These are phyloP conservation scores for Zaprionus vittiger DNA, from an alignment of 1,140 invertebrate species.

Conservation along the genomic window DNA sequence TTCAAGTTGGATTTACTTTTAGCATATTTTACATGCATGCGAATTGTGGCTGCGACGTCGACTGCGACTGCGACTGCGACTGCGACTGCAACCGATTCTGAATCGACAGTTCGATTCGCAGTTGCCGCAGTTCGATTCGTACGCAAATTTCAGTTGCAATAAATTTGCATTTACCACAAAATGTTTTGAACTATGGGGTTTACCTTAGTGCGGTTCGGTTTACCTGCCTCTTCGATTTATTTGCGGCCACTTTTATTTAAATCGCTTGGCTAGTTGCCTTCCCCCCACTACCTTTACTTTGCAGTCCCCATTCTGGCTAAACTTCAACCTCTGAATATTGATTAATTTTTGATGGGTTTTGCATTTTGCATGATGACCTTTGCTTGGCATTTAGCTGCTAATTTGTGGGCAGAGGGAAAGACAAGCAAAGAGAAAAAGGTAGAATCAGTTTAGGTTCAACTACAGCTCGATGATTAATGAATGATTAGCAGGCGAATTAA, in stretches of 20 bases:
- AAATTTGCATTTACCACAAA: conserved; percentile 82
- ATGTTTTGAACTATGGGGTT: conserved; percentile 77
- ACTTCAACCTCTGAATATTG: conserved; percentile 46
- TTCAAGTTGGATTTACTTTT: conserved; percentile 83
- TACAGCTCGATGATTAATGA: not conserved
- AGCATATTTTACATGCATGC: conserved; percentile 80
- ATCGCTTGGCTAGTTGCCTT: conserved; percentile 35
- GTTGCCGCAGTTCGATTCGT: conserved; percentile 50
- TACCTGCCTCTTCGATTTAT: conserved; percentile 74
- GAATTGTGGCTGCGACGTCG: conserved; percentile 35
- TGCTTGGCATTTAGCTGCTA: conserved; percentile 64
- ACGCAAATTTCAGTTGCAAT: conserved; percentile 74
- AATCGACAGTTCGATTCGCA: conserved; percentile 55
- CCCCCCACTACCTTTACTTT: not conserved
- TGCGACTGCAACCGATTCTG: conserved; percentile 14
- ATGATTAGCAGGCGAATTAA: not conserved
- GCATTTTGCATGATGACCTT: conserved; percentile 63
- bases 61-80: conserved; percentile 8
- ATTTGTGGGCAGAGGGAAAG: conserved; percentile 23
- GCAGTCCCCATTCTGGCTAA: too few relatives aligned
- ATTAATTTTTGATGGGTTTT: conserved; percentile 73
- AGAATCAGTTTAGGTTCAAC: too few relatives aligned
- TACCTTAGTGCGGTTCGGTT: conserved; percentile 39
- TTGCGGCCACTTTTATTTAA: conserved; percentile 75
- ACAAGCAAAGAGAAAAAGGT: not conserved